Conservation (phyloP, 2,888 invertebrate genomes). For the Mythimna lalbum region DNA sequence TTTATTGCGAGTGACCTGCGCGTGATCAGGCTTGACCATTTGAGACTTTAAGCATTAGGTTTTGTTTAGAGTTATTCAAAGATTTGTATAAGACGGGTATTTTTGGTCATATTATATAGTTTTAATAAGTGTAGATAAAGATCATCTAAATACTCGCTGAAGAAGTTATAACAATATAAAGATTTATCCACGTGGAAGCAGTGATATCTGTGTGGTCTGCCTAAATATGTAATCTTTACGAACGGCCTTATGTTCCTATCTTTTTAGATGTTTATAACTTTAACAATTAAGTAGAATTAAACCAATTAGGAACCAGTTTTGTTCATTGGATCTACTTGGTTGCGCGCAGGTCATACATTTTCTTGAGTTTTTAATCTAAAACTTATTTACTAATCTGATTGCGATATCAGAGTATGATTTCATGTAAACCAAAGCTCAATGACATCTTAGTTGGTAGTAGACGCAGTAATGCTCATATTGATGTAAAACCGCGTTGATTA, state of each 20-base stretch:
- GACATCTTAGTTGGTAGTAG: slow-evolving; percentile 64
- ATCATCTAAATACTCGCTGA: slow-evolving; percentile 56
- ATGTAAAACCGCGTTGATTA: slow-evolving; percentile 75
- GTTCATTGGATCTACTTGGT: slow-evolving; percentile 34
- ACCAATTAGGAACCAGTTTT: slow-evolving; percentile 55
- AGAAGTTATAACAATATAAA: slow-evolving; percentile 46
- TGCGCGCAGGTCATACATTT: slow-evolving; percentile 31
- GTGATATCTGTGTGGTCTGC: slow-evolving; percentile 40
- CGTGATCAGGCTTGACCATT: slow-evolving; percentile 30
- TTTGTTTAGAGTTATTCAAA: slow-evolving; percentile 63
- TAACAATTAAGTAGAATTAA: slow-evolving; percentile 58
- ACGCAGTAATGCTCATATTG: slow-evolving; percentile 66
- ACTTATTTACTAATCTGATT: slow-evolving; percentile 53
- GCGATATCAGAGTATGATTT: slow-evolving; percentile 54
- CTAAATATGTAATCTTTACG: slow-evolving; percentile 52
- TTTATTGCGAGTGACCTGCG: slow-evolving; percentile 20
- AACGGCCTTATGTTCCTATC: slow-evolving; percentile 62
- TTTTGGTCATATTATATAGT: slow-evolving; percentile 64
- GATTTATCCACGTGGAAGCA: slow-evolving; percentile 32
- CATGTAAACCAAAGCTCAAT: slow-evolving; percentile 82
- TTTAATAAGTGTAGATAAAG: slow-evolving; percentile 58
- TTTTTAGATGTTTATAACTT: slow-evolving; percentile 60
- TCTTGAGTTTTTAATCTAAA: slow-evolving; percentile 46
- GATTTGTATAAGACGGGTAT: slow-evolving; percentile 61
- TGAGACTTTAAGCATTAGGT: slow-evolving; percentile 37